phyloP scores from a whole-genome alignment of 2,113 vertebrate species.

The Calidris pygmaea region DNA sequence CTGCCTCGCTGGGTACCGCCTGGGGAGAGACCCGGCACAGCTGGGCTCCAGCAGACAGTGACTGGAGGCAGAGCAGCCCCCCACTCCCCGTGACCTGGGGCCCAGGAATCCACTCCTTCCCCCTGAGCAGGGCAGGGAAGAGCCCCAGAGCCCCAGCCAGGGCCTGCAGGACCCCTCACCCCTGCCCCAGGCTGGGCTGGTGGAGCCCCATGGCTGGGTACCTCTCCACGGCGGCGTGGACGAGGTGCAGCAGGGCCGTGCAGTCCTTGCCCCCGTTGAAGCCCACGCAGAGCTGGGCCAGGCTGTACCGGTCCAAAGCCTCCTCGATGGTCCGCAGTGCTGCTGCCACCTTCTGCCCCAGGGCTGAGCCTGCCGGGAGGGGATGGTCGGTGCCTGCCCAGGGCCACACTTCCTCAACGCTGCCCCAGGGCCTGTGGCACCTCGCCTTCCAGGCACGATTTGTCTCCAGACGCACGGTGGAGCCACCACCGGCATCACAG shows the following conservation, averaged over 20 bases:
- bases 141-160: neutral
- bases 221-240: conserved; percentile 87
- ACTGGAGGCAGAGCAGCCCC: neutral
- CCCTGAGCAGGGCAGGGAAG: neutral
- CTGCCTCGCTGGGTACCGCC: conserved; percentile 74
- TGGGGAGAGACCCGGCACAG: conserved; percentile 23
- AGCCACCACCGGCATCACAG: neutral
- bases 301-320: conserved; percentile 81
- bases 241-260: conserved; percentile 91
- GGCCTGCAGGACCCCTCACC: neutral
- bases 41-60: accelerated
- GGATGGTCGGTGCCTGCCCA: neutral
- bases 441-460: accelerated
- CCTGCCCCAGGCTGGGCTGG: neutral
- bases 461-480: accelerated
- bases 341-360: conserved; percentile 85
- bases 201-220: neutral
- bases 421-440: neutral
- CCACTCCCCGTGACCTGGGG: accelerated
- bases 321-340: conserved; percentile 85
- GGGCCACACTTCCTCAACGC: accelerated
- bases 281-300: conserved; percentile 86
- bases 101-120: neutral
- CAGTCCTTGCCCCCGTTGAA: conserved; percentile 99
- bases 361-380: conserved; percentile 74